Evolutionary conservation across 2,113 vertebrate genomes (phyloP).

Genomic region (Pan troglodytes): NHGRI_mPanTro3-v2.1_pri NC_072418.2:43758001-43758500

Average conservation of each 20-base stretch:
- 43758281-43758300: neutral
- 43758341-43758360: neutral
- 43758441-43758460: neutral
- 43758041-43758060: constrained; percentile 94
- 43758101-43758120: constrained; percentile 81
- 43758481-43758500: neutral
- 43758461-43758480: neutral
- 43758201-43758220: constrained; percentile 57
- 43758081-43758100: constrained; percentile 93
- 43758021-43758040: constrained; percentile 93
- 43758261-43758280: neutral
- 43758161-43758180: constrained; percentile 89
- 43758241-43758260: neutral
- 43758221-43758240: constrained; percentile 74
- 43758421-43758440: neutral
- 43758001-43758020: constrained; percentile 96
- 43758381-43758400: neutral
- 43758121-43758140: constrained; percentile 84
- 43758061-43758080: constrained; percentile 95
- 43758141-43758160: constrained; percentile 87
- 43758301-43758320: neutral
- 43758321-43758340: neutral
- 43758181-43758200: constrained; percentile 84
- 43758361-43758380: neutral
- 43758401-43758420: neutral